A percentile compares a stretch with the other conserved stretches of the same genome.
These are phyloP conservation scores for Betta splendens DNA, from an alignment of 2,797 vertebrate genomes.

Conservation along the genomic window DNA sequence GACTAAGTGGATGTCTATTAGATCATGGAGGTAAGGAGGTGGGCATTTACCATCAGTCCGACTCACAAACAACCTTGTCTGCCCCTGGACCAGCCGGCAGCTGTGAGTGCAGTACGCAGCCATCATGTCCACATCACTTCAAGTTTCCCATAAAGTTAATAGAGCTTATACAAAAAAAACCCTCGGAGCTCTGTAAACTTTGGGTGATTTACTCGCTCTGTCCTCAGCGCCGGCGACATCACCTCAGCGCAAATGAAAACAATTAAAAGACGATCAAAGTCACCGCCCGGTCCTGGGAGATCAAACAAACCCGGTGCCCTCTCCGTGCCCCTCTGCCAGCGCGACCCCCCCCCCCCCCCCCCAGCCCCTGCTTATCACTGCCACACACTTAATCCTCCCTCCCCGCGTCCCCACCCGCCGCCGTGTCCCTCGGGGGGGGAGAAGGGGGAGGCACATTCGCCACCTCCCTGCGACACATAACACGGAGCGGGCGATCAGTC, in stretches of 20 bases:
- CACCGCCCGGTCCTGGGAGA: slow-evolving; percentile 76
- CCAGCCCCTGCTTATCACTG: slow-evolving; percentile 82
- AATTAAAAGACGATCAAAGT: slow-evolving; percentile 78
- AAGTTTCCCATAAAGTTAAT: slow-evolving; percentile 44
- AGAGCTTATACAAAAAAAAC: neutral
- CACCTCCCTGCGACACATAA: slow-evolving; percentile 98
- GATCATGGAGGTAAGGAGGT: slow-evolving; percentile 81
- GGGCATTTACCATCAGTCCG: slow-evolving; percentile 77
- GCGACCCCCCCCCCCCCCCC: slow-evolving; percentile 50
- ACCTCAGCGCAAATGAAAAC: slow-evolving; percentile 60
- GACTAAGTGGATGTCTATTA: slow-evolving; percentile 83
- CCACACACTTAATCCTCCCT: slow-evolving; percentile 86
- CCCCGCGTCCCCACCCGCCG: slow-evolving; percentile 63
- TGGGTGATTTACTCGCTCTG: no score
- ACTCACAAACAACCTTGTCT: slow-evolving; percentile 67
- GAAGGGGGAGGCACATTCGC: slow-evolving; percentile 93
- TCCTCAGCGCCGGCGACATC: slow-evolving; percentile 35
- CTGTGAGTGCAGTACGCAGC: slow-evolving; percentile 12
- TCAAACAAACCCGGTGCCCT: slow-evolving; percentile 69
- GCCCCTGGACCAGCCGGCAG: slow-evolving; percentile 44
- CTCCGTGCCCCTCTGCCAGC: slow-evolving; percentile 41
- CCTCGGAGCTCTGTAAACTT: slow-evolving; percentile 20
- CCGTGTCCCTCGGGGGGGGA: slow-evolving; percentile 74
- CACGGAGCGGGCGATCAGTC: slow-evolving; percentile 96
- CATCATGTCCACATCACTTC: slow-evolving; percentile 27